These are phyloP conservation scores for Acipenser ruthenus DNA, from an alignment of 2,797 vertebrate species.

Conservation along the genomic window DNA sequence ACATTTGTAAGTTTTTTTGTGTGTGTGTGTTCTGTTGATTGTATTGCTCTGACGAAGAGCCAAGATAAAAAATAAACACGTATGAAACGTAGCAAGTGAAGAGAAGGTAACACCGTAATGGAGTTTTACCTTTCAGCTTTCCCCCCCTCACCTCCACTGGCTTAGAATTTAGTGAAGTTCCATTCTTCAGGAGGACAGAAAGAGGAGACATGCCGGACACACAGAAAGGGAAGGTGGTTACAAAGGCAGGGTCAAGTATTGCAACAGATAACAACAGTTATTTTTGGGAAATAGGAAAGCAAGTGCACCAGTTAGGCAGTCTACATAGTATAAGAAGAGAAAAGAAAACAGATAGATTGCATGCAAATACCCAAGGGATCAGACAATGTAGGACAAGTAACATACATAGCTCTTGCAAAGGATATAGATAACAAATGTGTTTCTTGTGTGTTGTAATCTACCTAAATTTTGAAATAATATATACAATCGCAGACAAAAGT, in stretches of 20 bases:
- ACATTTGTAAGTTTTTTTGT: background rate
- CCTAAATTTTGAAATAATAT: too few relatives aligned
- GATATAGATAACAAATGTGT: too few relatives aligned
- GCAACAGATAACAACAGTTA: background rate
- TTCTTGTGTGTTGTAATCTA: too few relatives aligned
- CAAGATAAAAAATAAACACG: too few relatives aligned
- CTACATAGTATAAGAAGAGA: background rate
- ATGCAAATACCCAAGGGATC: too few relatives aligned
- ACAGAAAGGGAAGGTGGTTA: constrained; percentile 13
- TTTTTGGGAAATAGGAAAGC: background rate
- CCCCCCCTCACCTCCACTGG: constrained; percentile 56
- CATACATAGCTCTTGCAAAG: too few relatives aligned
- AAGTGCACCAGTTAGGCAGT: background rate
- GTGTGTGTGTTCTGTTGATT: background rate
- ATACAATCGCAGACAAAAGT: too few relatives aligned
- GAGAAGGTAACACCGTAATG: background rate
- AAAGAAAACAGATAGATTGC: background rate
- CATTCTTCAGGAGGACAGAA: constrained; percentile 56
- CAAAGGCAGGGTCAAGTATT: constrained; percentile 26
- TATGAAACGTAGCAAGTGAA: too few relatives aligned
- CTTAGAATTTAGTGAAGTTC: constrained; percentile 50
- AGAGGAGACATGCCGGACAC: constrained; percentile 40
- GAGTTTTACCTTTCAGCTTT: constrained; percentile 37
- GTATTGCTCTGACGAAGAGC: too few relatives aligned
- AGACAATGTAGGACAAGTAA: too few relatives aligned